Evolutionary conservation across 2,888 invertebrate species (phyloP).

Genomic region (Ecdyonurus torrentis): DNA sequence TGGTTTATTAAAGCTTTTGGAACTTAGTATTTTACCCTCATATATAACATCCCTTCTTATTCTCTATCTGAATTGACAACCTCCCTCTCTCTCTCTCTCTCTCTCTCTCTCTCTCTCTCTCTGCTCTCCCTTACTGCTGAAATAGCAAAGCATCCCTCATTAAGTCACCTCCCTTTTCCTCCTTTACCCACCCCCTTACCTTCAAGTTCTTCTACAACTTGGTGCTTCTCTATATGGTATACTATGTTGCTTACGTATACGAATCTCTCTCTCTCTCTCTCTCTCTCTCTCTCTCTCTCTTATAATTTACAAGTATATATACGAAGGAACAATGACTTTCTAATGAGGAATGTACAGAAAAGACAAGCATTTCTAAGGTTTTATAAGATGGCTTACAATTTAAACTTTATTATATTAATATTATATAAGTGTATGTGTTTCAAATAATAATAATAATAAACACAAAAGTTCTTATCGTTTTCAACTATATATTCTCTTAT

Average conservation of each 20-base stretch:
- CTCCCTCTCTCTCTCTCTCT: too few species aligned
- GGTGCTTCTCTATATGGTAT: neutral
- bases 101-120: too few species aligned
- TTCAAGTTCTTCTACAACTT: neutral
- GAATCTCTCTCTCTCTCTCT: neutral
- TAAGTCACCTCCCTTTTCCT: neutral
- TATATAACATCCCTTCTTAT: too few species aligned
- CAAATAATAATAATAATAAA: too few species aligned
- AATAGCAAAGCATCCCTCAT: neutral
- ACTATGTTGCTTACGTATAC: neutral
- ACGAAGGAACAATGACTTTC: neutral
- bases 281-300: neutral
- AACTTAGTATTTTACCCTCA: neutral
- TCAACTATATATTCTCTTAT: too few species aligned
- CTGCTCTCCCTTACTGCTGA: too few species aligned
- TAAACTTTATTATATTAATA: neutral
- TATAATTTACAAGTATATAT: neutral
- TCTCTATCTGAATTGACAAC: neutral
- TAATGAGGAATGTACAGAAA: neutral
- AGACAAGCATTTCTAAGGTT: too few species aligned
- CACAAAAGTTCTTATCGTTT: neutral
- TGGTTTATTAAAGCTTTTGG: too few species aligned
- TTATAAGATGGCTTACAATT: neutral
- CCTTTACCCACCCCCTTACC: neutral
- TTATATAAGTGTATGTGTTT: too few species aligned